Conservation (phyloP, 1,140 invertebrate genomes). For the Drosophila biarmipes region DNA sequence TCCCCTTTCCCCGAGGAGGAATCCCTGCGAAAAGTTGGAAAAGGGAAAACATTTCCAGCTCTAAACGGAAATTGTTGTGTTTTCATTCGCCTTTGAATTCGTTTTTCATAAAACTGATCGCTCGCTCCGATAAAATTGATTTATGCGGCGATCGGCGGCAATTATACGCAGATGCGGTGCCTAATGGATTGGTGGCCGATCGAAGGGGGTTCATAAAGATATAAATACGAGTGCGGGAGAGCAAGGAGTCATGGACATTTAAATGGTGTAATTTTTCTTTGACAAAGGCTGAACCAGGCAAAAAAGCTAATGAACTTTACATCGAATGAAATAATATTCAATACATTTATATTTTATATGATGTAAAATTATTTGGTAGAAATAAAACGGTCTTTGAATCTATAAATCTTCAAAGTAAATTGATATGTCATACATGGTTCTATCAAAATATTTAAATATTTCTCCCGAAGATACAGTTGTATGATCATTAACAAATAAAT, state of each 20-base stretch:
- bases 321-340: too few relatives aligned
- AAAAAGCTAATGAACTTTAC: too few relatives aligned
- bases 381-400: too few relatives aligned
- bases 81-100: slow-evolving; percentile 54
- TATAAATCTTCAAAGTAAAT: too few relatives aligned
- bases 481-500: background rate
- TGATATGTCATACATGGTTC: too few relatives aligned
- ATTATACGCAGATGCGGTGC: slow-evolving; percentile 81
- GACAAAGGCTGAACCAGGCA: background rate
- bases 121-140: slow-evolving; percentile 79
- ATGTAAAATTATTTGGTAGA: too few relatives aligned
- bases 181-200: slow-evolving; percentile 75
- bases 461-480: too few relatives aligned
- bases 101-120: slow-evolving; percentile 81
- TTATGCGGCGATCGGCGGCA: slow-evolving; percentile 80
- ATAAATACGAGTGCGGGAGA: slow-evolving; percentile 29
- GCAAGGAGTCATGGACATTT: slow-evolving; percentile 14
- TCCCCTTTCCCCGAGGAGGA: slow-evolving; percentile 14
- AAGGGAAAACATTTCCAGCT: slow-evolving; percentile 59
- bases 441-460: too few relatives aligned
- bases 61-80: slow-evolving; percentile 73
- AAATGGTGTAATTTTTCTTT: background rate
- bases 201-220: slow-evolving; percentile 46
- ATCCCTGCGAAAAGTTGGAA: slow-evolving; percentile 64
- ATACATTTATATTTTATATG: too few relatives aligned